Evolutionary conservation across 2,113 vertebrate genomes (phyloP).

Genomic region (Sapayoa aenigma): DNA sequence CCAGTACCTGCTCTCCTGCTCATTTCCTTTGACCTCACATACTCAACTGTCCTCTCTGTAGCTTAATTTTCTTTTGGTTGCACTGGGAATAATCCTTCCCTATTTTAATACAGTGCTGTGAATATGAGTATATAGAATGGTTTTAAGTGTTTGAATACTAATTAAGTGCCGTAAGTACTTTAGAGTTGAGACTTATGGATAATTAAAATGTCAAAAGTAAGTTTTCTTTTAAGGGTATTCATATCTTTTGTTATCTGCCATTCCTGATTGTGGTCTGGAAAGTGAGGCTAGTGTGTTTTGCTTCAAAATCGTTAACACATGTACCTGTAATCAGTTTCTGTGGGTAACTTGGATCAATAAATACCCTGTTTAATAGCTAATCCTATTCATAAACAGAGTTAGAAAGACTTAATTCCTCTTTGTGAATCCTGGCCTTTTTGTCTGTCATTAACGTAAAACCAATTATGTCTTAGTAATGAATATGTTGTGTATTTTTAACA

Average conservation of each 20-base stretch:
- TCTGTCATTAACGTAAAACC: not conserved
- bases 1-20: not conserved
- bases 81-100: not conserved
- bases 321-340: not conserved
- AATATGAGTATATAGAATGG: not conserved
- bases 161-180: not conserved
- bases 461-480: not conserved
- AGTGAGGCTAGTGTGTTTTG: not conserved
- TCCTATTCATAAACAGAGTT: not conserved
- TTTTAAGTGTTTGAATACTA: not conserved
- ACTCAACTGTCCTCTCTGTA: not conserved
- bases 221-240: not conserved
- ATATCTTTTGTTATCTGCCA: not conserved
- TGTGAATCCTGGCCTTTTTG: not conserved
- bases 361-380: slow-evolving; percentile 5
- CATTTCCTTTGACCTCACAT: not conserved
- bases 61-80: not conserved
- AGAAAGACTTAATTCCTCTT: not conserved
- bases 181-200: not conserved
- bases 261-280: not conserved
- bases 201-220: not conserved
- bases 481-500: slow-evolving; percentile 41
- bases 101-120: not conserved
- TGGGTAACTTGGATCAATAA: slow-evolving; percentile 1
- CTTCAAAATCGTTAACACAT: not conserved